Base-by-base conservation (phyloP, 2,888 invertebrate species). In the Hydraecia micacea region DNA sequence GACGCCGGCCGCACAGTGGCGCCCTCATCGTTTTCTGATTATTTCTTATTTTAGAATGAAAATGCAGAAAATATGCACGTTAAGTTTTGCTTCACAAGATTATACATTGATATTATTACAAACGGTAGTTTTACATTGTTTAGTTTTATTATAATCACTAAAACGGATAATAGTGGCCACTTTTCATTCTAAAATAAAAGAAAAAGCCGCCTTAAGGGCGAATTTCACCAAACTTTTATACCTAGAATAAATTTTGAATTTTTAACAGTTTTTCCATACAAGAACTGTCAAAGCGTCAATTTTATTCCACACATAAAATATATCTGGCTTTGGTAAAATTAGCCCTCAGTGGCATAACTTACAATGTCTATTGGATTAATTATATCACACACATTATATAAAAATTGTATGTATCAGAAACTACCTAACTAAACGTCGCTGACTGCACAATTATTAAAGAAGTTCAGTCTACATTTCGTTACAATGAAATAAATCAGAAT, bases 381-480 rank as follows among this genome's bases (percentile, higher is more conserved):
- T 2, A 39, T 60, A 80, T 55, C 21, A 55, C 15, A 55, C 9
- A n/a, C n/a, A 36, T 60, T 42, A 69, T 15, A 28, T 55, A n/a
- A 66, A 67, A 63, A 58, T 5, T 13, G 1, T 25, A 46, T 60
- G 1, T 36, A 66, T 21, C 69, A n/a, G 60, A 80, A 84, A 80
- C 32, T 63, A 73, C 15, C 6, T n/a, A 72, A 39, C 21, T 67
- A 28, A n/a, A 73, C 32, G 66, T 63, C 75, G 70, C 49, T 84
- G 84, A 84, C 84, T 77, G 74, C 60, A 75, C 72, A 67, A 36
- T 42, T 52, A 73, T 36, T 32, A 63, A 39, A 80, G 36, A 79
- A 63, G 5, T 66, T 88, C 72, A 87, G 77, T 85, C 86, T 88
- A 87, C 79, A 83, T 80, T 87, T 85, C 77, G 73, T 77, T 77